A percentile compares a stretch with the other conserved stretches of the same genome.
Conservation (phyloP, 2,113 vertebrate species). For the Oryzias celebensis region DNA sequence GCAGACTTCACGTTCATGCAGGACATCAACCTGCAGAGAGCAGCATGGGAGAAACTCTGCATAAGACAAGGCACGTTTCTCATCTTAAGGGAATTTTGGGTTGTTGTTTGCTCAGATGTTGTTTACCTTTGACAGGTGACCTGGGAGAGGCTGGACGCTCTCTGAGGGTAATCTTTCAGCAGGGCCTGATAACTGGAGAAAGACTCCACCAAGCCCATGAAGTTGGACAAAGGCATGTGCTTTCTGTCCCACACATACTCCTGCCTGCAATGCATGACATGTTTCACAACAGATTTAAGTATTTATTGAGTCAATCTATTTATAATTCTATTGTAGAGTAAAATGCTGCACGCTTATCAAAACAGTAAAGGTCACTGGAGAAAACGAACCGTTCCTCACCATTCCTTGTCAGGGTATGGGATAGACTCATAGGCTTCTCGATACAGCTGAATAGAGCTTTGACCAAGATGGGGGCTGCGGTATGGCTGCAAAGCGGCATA, state of each 20-base stretch:
- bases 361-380: too few relatives aligned
- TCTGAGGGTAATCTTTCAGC: slow-evolving; percentile 63
- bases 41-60: neutral
- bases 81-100: neutral
- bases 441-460: slow-evolving; percentile 55
- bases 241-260: slow-evolving; percentile 51
- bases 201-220: slow-evolving; percentile 79
- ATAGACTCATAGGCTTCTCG: slow-evolving; percentile 72
- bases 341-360: neutral
- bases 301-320: too few relatives aligned
- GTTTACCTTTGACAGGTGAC: slow-evolving; percentile 77
- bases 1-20: slow-evolving; percentile 65
- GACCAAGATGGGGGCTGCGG: slow-evolving; percentile 49
- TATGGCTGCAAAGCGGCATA: slow-evolving; percentile 57
- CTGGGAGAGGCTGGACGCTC: slow-evolving; percentile 71
- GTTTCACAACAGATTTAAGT: accelerated
- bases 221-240: slow-evolving; percentile 62
- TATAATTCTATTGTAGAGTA: too few relatives aligned
- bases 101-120: too few relatives aligned
- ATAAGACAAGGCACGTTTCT: neutral
- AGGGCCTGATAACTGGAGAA: slow-evolving; percentile 78
- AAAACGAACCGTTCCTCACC: slow-evolving; percentile 67
- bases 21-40: slow-evolving; percentile 61
- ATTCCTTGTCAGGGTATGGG: slow-evolving; percentile 79
- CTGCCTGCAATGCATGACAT: slow-evolving; percentile 30